Conservation (phyloP, 2,888 invertebrate genomes). For the Apamea sordens region DNA sequence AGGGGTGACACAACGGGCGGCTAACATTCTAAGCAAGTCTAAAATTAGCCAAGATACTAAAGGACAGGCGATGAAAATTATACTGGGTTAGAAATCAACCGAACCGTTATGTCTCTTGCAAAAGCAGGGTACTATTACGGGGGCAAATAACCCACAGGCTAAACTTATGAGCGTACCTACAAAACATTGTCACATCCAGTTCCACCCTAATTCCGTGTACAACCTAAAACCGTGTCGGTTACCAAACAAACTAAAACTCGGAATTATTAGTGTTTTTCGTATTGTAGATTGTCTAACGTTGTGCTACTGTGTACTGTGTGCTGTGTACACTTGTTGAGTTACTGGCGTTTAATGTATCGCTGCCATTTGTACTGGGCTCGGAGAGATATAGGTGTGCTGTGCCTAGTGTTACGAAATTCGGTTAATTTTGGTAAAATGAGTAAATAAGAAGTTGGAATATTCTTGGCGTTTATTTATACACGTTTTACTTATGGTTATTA, state of each 20-base stretch:
- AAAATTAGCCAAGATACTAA: not conserved
- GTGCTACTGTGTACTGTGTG: conserved; percentile 47
- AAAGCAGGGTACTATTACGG: too few relatives aligned
- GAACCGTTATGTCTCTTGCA: not conserved
- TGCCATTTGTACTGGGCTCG: conserved; percentile 36
- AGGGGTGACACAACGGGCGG: too few relatives aligned
- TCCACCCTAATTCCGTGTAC: conserved; percentile 56
- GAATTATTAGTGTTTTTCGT: conserved; percentile 87
- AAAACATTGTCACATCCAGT: conserved; percentile 58
- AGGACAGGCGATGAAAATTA: not conserved
- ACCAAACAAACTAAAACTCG: conserved; percentile 85
- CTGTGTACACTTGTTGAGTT: conserved; percentile 62
- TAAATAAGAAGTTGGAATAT: not conserved
- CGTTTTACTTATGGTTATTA: too few relatives aligned
- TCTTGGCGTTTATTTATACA: not conserved
- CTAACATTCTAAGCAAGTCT: too few relatives aligned
- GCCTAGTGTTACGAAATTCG: conserved; percentile 5
- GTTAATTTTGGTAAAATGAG: not conserved
- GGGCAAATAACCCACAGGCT: not conserved
- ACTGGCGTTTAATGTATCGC: conserved; percentile 47
- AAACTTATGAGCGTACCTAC: not conserved
- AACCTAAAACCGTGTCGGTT: conserved; percentile 76
- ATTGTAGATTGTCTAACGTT: conserved; percentile 76
- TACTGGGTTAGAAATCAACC: not conserved
- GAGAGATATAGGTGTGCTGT: conserved; percentile 15